A percentile compares a stretch with the other conserved stretches of the same genome.
Conservation (phyloP, 2,888 invertebrate species). For the Rhorus exstirpatorius region DNA sequence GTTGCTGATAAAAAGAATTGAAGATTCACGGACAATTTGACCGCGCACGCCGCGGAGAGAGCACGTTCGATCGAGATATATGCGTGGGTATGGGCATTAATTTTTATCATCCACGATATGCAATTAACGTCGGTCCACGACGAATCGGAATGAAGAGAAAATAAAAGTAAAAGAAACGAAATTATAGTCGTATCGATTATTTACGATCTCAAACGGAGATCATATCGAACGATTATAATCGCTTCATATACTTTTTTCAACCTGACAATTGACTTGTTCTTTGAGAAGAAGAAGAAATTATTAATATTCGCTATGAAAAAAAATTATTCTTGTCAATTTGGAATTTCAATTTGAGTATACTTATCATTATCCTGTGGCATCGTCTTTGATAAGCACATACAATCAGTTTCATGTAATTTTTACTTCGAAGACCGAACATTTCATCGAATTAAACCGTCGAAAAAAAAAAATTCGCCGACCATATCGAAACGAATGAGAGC, state of each 20-base stretch:
- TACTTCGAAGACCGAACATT: no score
- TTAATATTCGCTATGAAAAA: no score
- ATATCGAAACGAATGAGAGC: no score
- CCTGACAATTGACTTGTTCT: not conserved
- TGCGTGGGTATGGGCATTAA: slow-evolving; percentile 13
- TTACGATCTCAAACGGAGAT: slow-evolving; percentile 6
- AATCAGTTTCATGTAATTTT: no score
- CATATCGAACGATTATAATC: not conserved
- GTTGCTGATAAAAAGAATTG: slow-evolving; percentile 40
- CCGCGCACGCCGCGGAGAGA: slow-evolving; percentile 9
- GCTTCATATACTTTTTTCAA: not conserved
- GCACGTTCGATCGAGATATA: not conserved
- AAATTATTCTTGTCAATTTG: no score
- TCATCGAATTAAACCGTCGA: no score
- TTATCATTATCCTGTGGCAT: no score
- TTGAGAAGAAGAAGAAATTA: no score
- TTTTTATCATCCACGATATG: slow-evolving; percentile 16
- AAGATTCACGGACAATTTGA: slow-evolving; percentile 47
- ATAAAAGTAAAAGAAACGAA: no score
- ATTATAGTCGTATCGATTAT: slow-evolving; percentile 16
- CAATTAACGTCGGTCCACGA: not conserved
- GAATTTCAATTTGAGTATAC: no score
- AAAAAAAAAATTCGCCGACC: no score
- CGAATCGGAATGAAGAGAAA: not conserved
- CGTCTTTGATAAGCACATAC: no score